Evolutionary conservation across 2,113 vertebrate genomes (phyloP).

Genomic region (Lynx canadensis): DNA sequence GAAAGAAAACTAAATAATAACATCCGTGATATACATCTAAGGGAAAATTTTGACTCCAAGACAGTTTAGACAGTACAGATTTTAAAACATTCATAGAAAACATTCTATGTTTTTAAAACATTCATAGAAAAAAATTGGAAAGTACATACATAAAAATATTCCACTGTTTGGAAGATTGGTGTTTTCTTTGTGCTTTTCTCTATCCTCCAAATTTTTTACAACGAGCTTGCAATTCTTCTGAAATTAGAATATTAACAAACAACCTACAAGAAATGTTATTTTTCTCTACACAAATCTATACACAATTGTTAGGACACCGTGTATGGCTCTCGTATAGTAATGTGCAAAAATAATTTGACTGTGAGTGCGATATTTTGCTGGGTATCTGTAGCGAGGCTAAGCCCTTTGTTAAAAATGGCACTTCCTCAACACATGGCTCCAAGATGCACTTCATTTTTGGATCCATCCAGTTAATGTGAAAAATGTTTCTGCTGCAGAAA

Average conservation of each 20-base stretch:
- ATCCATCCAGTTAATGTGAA: conserved; percentile 29
- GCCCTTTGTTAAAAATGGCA: conserved; percentile 37
- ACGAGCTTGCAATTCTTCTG: not conserved
- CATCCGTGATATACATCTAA: not conserved
- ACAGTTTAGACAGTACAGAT: not conserved
- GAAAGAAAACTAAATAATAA: conserved; percentile 3
- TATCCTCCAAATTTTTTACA: not conserved
- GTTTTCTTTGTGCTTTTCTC: not conserved
- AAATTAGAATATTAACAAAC: conserved; percentile 41
- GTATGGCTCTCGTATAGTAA: not conserved
- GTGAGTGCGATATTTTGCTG: not conserved
- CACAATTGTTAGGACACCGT: not conserved
- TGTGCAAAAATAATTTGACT: conserved; percentile 3
- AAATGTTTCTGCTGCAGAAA: conserved; percentile 46
- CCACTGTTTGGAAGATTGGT: not conserved
- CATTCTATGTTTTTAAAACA: not conserved
- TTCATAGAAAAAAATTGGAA: not conserved
- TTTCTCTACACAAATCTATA: not conserved
- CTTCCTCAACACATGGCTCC: not conserved
- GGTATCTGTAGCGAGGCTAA: conserved; percentile 33
- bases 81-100: not conserved
- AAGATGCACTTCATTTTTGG: not conserved
- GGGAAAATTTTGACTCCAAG: not conserved
- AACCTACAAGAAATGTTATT: not conserved
- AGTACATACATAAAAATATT: not conserved